Percentiles rank a stretch among this genome's conserved stretches.
Evolutionary conservation across 1,140 invertebrate species (phyloP).

Genomic region (Meteorus sp.): DNA sequence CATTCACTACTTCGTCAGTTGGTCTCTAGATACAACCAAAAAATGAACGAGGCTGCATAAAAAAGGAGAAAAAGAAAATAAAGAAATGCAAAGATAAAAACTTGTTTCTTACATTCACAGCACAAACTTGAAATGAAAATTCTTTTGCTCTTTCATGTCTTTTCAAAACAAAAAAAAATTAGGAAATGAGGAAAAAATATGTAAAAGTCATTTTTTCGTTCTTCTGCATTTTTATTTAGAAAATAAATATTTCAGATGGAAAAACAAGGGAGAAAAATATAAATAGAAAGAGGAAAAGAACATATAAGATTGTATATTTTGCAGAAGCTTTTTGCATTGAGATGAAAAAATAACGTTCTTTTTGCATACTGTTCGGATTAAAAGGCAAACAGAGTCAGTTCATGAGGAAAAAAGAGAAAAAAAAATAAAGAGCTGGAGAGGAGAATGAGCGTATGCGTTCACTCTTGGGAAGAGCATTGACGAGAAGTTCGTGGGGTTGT

Average conservation of each 20-base stretch:
- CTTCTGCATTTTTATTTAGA: too few species aligned
- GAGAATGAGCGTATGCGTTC: too few species aligned
- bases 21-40: not conserved
- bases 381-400: slow-evolving; percentile 47
- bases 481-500: too few species aligned
- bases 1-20: not conserved
- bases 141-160: not conserved
- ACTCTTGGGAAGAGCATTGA: too few species aligned
- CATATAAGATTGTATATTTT: too few species aligned
- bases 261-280: not conserved
- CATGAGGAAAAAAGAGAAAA: not conserved
- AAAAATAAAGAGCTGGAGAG: slow-evolving; percentile 6
- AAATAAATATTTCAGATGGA: too few species aligned
- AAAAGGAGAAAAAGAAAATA: not conserved
- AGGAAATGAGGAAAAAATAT: too few species aligned
- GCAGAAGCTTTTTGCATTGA: not conserved
- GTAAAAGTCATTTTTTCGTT: too few species aligned
- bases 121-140: too few species aligned
- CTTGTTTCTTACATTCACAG: not conserved
- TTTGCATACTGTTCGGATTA: slow-evolving; percentile 56
- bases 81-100: not conserved
- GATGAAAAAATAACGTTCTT: slow-evolving; percentile 34
- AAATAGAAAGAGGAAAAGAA: too few species aligned
- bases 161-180: too few species aligned
- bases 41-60: not conserved